phyloP scores from a whole-genome alignment of 2,888 invertebrate species.

The Ischnura elegans region DNA sequence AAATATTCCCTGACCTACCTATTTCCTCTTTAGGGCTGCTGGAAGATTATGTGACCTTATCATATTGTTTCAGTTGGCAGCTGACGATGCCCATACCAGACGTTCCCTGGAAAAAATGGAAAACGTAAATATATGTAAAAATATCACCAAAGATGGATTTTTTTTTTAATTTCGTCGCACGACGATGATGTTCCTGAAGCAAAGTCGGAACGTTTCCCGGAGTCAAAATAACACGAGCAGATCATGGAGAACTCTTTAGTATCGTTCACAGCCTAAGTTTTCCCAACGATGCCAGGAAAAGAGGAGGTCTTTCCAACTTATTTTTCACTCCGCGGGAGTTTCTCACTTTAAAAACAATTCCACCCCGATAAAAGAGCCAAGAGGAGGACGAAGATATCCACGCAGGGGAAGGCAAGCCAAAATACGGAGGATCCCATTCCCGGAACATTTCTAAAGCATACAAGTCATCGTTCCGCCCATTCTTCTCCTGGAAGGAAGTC shows the following conservation, averaged over 20 bases:
- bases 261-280: not conserved
- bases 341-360: conserved; percentile 26
- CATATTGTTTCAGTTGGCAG: too few species aligned
- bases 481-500: not conserved
- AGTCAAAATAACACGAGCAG: not conserved
- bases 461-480: not conserved
- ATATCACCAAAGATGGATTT: too few species aligned
- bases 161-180: too few species aligned
- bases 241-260: not conserved
- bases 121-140: too few species aligned
- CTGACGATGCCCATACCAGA: too few species aligned
- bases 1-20: too few species aligned
- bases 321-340: not conserved
- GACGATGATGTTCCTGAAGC: too few species aligned
- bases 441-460: not conserved
- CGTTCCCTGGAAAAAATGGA: too few species aligned
- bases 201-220: not conserved
- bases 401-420: not conserved
- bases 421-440: not conserved
- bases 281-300: not conserved
- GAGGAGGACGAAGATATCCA: not conserved
- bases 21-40: too few species aligned
- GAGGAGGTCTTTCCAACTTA: not conserved
- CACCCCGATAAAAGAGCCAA: not conserved
- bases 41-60: too few species aligned